Base-by-base conservation (phyloP, 2,888 invertebrate species). In the Sinhomidia bicolor region DNA sequence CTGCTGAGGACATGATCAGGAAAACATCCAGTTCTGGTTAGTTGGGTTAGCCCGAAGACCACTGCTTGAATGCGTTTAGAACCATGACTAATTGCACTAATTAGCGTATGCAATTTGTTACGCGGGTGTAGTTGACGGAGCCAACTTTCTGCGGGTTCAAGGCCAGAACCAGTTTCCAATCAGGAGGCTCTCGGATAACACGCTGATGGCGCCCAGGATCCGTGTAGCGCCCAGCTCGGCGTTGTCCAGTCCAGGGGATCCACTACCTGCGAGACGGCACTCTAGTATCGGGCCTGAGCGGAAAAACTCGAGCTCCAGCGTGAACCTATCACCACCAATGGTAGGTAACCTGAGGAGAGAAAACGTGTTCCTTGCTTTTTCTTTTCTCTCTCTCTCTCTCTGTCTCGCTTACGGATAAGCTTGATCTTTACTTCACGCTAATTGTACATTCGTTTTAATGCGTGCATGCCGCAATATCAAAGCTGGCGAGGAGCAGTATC, bases 271-370 rank as follows among this genome's bases (percentile, higher is more conserved):
- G 47, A 95, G 98, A 81, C 96, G 98, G 29, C 98, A 98, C 94
- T 98, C 98, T 85, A 97, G 97, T 94, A 98, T 97, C 92, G 98
- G 97, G 26, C 97, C 98, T 0, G 97, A 98, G 93, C 97, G 98
- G 93, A 90, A 90, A 51, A 90, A 90, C 74, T 91, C 91, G 4
- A 84, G 84, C 44, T 82, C 78, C 44, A 84, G 84, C 84, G 87
- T 89, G 92, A 97, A 97, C 94, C 95, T 97, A 89, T 97, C 97
- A 89, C 97, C 97, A 92, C 97, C 97, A 92, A 96, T 97, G 95
- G 98, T 98, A 96, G n/a, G n/a, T n/a, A n/a, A n/a, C n/a, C n/a
- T n/a, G n/a, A n/a, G n/a, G n/a, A n/a, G n/a, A n/a, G n/a, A n/a
- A n/a, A n/a, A n/a, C n/a, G n/a, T n/a, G n/a, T n/a, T n/a, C n/a